Conservation (phyloP, 2,797 vertebrate species). For the Sebastes oblongus region DNA sequence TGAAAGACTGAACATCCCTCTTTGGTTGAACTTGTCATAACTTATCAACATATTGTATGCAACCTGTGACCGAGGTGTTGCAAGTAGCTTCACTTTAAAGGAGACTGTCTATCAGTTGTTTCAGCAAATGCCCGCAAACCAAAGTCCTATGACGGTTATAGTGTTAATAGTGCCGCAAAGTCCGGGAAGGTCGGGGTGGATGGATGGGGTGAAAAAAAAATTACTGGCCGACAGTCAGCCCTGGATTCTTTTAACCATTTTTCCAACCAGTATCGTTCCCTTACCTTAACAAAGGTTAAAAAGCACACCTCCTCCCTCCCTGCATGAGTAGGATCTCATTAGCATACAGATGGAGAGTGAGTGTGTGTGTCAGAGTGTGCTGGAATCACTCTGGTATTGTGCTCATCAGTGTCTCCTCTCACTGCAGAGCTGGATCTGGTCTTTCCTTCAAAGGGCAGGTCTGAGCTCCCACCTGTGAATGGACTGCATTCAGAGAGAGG, state of each 20-base stretch:
- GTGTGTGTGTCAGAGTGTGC: slow-evolving; percentile 42
- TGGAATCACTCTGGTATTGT: slow-evolving; percentile 68
- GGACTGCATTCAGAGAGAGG: slow-evolving; percentile 68
- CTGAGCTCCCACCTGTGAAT: slow-evolving; percentile 80
- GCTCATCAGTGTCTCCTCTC: slow-evolving; percentile 46
- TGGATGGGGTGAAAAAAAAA: too few species aligned
- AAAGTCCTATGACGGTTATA: not conserved
- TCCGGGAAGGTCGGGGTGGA: not conserved
- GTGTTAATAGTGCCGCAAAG: not conserved
- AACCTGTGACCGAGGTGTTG: not conserved
- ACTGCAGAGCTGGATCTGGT: slow-evolving; percentile 70
- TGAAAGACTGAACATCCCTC: not conserved
- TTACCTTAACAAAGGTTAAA: not conserved
- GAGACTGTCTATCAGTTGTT: not conserved
- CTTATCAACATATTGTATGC: not conserved
- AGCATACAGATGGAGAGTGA: slow-evolving; percentile 81
- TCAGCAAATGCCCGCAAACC: not conserved
- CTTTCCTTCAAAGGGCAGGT: slow-evolving; percentile 70
- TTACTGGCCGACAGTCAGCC: too few species aligned
- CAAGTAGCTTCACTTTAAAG: not conserved
- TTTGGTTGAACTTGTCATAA: not conserved
- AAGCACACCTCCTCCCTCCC: not conserved
- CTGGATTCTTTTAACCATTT: too few species aligned
- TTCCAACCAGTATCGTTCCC: not conserved
- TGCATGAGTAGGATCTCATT: slow-evolving; percentile 54